These are phyloP conservation scores for Thecophora atra DNA, from an alignment of 2,888 invertebrate genomes.

Conservation along the genomic window DNA sequence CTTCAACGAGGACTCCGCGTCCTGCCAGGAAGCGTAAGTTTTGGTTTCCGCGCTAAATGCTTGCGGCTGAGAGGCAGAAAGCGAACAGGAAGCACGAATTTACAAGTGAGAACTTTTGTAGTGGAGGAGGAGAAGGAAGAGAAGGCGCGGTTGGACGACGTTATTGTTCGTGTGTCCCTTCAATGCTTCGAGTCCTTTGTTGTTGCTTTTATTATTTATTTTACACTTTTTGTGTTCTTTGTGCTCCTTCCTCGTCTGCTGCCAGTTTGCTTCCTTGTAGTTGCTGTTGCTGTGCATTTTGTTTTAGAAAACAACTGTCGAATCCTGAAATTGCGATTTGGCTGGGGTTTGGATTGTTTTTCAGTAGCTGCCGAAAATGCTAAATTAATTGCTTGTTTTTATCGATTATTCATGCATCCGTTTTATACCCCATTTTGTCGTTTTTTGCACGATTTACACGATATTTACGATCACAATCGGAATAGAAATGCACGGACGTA, in stretches of 20 bases:
- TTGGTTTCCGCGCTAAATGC: constrained; percentile 14
- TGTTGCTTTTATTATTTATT: neutral
- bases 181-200: neutral
- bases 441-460: neutral
- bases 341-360: constrained; percentile 13
- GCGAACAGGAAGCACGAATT: neutral
- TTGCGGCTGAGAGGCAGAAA: neutral
- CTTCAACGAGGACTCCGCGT: neutral
- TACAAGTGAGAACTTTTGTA: too few species aligned
- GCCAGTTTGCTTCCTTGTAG: neutral
- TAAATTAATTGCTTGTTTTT: constrained; percentile 31
- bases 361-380: constrained; percentile 13
- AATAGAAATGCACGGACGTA: too few species aligned
- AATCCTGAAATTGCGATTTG: constrained; percentile 4
- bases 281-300: neutral
- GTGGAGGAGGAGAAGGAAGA: neutral
- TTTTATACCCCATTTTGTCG: constrained; percentile 4
- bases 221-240: neutral
- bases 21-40: constrained; percentile 11
- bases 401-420: constrained; percentile 24
- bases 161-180: too few species aligned
- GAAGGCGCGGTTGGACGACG: neutral
- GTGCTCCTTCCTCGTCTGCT: neutral
- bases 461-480: neutral
- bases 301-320: constrained; percentile 27